Percentiles rank a stretch among this genome's conserved stretches.
phyloP scores from a whole-genome alignment of 2,797 vertebrate species.

The Microctenopoma stevenorrisi region DNA sequence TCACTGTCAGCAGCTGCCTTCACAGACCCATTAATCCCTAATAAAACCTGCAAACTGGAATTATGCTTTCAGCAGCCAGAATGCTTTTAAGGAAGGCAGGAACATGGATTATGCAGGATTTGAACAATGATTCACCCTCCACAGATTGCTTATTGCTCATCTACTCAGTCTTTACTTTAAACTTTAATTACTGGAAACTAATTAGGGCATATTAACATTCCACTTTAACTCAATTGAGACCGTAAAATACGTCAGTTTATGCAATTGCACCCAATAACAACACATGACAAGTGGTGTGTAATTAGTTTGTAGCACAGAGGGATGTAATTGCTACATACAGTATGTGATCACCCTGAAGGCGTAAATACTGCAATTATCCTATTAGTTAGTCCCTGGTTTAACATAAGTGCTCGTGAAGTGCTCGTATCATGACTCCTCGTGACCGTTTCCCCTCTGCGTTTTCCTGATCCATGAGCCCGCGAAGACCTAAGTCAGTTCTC shows the following conservation, averaged over 20 bases:
- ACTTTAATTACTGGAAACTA: slow-evolving; percentile 45
- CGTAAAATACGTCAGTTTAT: slow-evolving; percentile 36
- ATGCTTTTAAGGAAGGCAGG: slow-evolving; percentile 42
- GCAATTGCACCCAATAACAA: slow-evolving; percentile 35
- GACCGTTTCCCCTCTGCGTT: slow-evolving; percentile 36
- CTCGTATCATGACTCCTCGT: slow-evolving; percentile 18
- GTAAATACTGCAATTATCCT: slow-evolving; percentile 40
- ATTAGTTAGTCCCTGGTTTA: slow-evolving; percentile 33
- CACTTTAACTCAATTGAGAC: slow-evolving; percentile 39
- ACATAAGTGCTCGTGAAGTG: slow-evolving; percentile 35
- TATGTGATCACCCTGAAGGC: slow-evolving; percentile 20
- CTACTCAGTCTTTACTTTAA: slow-evolving; percentile 29
- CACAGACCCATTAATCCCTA: slow-evolving; percentile 60
- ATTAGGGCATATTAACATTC: slow-evolving; percentile 46
- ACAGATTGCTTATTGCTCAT: slow-evolving; percentile 16
- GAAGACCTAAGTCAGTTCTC: slow-evolving; percentile 47
- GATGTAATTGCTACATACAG: slow-evolving; percentile 41
- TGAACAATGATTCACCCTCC: slow-evolving; percentile 27
- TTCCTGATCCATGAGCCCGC: slow-evolving; percentile 50
- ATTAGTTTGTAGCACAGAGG: slow-evolving; percentile 49
- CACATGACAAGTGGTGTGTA: slow-evolving; percentile 44
- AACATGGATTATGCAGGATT: slow-evolving; percentile 43
- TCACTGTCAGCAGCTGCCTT: slow-evolving; percentile 63
- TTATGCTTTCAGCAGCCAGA: slow-evolving; percentile 48
- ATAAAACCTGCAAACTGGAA: slow-evolving; percentile 44